Conservation (phyloP, 2,888 invertebrate genomes). For the Pimpla rufipes region DNA sequence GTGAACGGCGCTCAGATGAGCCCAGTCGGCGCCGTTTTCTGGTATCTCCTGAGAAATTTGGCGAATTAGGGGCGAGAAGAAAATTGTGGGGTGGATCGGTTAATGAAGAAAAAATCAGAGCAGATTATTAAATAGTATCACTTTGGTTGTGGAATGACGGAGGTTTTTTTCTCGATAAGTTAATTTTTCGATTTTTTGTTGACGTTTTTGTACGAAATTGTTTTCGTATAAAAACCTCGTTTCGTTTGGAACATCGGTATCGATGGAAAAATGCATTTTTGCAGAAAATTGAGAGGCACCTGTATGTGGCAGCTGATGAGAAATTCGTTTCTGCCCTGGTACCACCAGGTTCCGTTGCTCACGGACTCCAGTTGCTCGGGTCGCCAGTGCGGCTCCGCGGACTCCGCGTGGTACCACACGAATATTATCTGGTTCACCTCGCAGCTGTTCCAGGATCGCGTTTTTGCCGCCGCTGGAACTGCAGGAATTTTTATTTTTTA, state of each 20-base stretch:
- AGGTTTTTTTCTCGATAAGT: no score
- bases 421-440: slow-evolving; percentile 92
- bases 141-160: no score
- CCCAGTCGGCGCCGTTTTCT: slow-evolving; percentile 95
- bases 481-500: slow-evolving; percentile 54
- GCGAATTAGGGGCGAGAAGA: background rate
- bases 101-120: no score
- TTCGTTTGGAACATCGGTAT: no score
- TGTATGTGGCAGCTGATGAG: slow-evolving; percentile 92
- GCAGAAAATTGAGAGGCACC: slow-evolving; percentile 84
- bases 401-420: slow-evolving; percentile 94
- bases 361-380: slow-evolving; percentile 88
- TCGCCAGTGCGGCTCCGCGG: slow-evolving; percentile 89
- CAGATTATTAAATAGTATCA: no score
- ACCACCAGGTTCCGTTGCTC: slow-evolving; percentile 87
- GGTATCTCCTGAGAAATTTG: slow-evolving; percentile 90
- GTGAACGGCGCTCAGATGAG: slow-evolving; percentile 93
- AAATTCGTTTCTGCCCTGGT: slow-evolving; percentile 93
- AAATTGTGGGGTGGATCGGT: background rate
- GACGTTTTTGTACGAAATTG: no score
- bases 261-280: no score
- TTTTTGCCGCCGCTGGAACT: slow-evolving; percentile 90
- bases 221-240: no score
- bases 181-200: no score
- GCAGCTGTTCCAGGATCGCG: slow-evolving; percentile 89